A percentile compares a stretch with the other conserved stretches of the same genome.
phyloP scores from a whole-genome alignment of 2,888 invertebrate genomes.

The Ophion ventricosus region DNA sequence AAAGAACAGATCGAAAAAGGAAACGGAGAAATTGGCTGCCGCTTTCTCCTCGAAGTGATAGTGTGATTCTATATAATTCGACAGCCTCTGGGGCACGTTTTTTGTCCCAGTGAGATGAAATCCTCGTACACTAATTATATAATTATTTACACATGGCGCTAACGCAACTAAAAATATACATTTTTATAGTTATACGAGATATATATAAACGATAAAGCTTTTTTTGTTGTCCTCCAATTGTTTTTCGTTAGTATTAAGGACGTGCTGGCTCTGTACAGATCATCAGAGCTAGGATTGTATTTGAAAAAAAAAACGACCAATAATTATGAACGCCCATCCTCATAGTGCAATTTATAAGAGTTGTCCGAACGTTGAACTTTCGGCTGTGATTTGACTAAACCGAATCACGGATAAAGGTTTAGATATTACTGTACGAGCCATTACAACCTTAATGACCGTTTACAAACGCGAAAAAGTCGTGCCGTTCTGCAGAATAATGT shows the following conservation, averaged over 20 bases:
- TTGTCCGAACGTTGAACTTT: neutral
- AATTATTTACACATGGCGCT: constrained; percentile 67
- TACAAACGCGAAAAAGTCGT: constrained; percentile 8
- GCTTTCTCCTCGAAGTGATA: constrained; percentile 11
- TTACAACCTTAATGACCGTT: constrained; percentile 6
- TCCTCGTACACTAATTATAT: constrained; percentile 53
- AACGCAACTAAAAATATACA: constrained; percentile 60
- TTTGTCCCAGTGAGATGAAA: constrained; percentile 38
- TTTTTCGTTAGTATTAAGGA: constrained; percentile 20
- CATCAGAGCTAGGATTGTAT: neutral
- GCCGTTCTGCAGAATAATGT: neutral
- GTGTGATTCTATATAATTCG: constrained; percentile 30
- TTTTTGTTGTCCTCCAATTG: constrained; percentile 44
- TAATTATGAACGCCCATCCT: neutral
- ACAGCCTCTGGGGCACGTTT: constrained; percentile 37
- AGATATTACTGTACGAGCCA: neutral
- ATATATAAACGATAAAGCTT: constrained; percentile 43
- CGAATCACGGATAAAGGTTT: neutral
- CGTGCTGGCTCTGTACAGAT: neutral
- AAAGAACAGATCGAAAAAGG: constrained; percentile 29
- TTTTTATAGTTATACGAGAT: constrained; percentile 47
- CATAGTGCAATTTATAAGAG: neutral
- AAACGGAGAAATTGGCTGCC: constrained; percentile 32
- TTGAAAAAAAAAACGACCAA: constrained; percentile 1
- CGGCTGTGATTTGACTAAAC: neutral